Conservation (phyloP, 2,797 vertebrate species). For the Aythya fuligula region DNA sequence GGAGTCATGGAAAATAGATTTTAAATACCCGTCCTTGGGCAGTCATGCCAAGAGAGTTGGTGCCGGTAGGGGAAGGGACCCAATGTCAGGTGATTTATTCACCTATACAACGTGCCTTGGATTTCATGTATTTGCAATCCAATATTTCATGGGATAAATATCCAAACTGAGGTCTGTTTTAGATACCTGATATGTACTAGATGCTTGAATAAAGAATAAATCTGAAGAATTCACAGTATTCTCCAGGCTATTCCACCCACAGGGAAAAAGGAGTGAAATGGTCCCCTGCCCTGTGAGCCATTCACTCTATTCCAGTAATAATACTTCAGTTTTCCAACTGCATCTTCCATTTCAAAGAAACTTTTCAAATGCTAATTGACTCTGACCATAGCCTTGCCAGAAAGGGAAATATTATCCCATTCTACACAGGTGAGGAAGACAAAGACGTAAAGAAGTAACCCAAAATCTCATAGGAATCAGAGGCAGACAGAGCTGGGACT, state of each 20-base stretch:
- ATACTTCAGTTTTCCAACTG: conserved; percentile 35
- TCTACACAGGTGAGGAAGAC: conserved; percentile 9
- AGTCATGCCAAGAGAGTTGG: background rate
- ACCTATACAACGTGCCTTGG: background rate
- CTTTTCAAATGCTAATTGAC: conserved; percentile 55
- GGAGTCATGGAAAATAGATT: conserved; percentile 44
- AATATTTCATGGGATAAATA: conserved; percentile 23
- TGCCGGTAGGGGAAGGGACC: conserved; percentile 1
- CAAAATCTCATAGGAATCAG: background rate
- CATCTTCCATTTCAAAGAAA: conserved; percentile 59
- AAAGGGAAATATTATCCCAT: conserved; percentile 44
- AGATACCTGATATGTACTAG: background rate
- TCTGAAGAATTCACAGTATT: conserved; percentile 6
- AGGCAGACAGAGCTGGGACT: background rate
- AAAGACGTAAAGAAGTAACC: background rate
- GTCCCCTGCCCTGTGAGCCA: background rate
- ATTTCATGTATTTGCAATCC: background rate
- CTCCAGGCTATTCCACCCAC: background rate
- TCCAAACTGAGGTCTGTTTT: background rate
- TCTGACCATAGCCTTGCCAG: conserved; percentile 5
- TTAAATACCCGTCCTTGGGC: background rate
- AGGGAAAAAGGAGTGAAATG: background rate
- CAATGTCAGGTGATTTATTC: conserved; percentile 26
- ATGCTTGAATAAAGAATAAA: conserved; percentile 22
- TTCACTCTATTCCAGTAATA: background rate